These are phyloP conservation scores for Heterotis niloticus DNA, from an alignment of 2,113 vertebrate species.

Conservation along the genomic window DNA sequence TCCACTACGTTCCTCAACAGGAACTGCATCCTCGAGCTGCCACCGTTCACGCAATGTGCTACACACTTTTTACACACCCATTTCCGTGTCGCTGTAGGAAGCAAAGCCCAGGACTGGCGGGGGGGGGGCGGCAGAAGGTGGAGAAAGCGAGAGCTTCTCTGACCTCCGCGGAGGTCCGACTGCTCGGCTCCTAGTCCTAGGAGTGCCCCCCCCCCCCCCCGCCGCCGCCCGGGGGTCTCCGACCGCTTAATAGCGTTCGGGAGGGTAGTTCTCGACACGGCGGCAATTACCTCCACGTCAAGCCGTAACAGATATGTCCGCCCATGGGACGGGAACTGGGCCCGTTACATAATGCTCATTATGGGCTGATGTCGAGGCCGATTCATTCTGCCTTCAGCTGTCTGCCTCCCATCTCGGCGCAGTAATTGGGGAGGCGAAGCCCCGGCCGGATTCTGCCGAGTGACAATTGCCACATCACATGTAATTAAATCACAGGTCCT, in stretches of 20 bases:
- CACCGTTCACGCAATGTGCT: too few species aligned
- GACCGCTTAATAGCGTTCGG: slow-evolving; percentile 69
- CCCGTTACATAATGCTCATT: slow-evolving; percentile 59
- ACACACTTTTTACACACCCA: not conserved
- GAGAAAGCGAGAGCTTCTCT: not conserved
- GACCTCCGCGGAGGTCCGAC: slow-evolving; percentile 23
- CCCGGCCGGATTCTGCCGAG: slow-evolving; percentile 1
- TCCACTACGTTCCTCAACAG: too few species aligned
- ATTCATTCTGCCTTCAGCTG: slow-evolving; percentile 41
- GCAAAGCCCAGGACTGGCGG: not conserved
- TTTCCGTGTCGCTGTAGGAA: not conserved
- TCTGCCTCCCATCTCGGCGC: slow-evolving; percentile 39
- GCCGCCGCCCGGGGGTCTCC: slow-evolving; percentile 53
- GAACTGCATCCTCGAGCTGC: too few species aligned
- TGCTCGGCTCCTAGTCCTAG: too few species aligned
- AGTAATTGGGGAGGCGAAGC: slow-evolving; percentile 33
- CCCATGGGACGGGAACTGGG: slow-evolving; percentile 61
- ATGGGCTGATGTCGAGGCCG: slow-evolving; percentile 52
- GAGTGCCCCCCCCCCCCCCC: slow-evolving; percentile 20
- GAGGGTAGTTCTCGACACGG: slow-evolving; percentile 65
- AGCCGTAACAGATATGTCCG: slow-evolving; percentile 66
- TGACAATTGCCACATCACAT: slow-evolving; percentile 17
- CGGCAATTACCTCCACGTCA: slow-evolving; percentile 74
- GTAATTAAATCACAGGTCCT: slow-evolving; percentile 31
- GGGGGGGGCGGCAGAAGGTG: not conserved